Percentiles rank a stretch among this genome's conserved stretches.
Conservation (phyloP, 2,113 vertebrate species). For the Antennarius striatus region DNA sequence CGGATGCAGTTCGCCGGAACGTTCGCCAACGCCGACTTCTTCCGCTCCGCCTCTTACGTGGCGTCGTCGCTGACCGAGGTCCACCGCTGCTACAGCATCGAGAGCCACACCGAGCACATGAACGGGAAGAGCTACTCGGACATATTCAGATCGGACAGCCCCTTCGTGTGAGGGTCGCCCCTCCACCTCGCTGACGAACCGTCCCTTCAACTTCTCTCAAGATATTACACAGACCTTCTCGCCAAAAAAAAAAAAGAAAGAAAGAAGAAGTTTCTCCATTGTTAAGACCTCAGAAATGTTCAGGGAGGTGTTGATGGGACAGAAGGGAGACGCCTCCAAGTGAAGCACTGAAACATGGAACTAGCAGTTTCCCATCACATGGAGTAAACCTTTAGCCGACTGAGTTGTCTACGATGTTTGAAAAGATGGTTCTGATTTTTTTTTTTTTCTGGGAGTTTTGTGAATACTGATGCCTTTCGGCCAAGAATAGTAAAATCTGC, state of each 20-base stretch:
- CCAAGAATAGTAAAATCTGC: too few relatives aligned
- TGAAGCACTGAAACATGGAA: neutral
- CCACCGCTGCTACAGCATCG: slow-evolving; percentile 88
- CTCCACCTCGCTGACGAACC: neutral
- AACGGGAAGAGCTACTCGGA: slow-evolving; percentile 90
- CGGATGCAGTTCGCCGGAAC: slow-evolving; percentile 91
- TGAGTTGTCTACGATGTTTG: neutral
- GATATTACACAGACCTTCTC: neutral
- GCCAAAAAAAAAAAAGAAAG: too few relatives aligned
- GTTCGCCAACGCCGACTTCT: slow-evolving; percentile 86
- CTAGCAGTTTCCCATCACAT: slow-evolving; percentile 4
- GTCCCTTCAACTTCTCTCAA: neutral
- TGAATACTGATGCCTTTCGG: neutral
- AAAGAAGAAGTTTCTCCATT: neutral
- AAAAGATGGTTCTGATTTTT: neutral
- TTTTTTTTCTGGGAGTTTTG: neutral
- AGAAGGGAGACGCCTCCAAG: slow-evolving; percentile 2
- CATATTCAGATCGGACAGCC: slow-evolving; percentile 85
- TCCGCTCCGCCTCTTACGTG: slow-evolving; percentile 90
- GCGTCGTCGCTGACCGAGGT: slow-evolving; percentile 90
- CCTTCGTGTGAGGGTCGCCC: slow-evolving; percentile 79
- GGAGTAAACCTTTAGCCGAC: slow-evolving; percentile 20
- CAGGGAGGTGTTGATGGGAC: neutral
- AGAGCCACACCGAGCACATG: slow-evolving; percentile 88
- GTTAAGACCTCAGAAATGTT: neutral